Evolutionary conservation across 2,888 invertebrate genomes (phyloP).

Genomic region (Acronicta psi): DNA sequence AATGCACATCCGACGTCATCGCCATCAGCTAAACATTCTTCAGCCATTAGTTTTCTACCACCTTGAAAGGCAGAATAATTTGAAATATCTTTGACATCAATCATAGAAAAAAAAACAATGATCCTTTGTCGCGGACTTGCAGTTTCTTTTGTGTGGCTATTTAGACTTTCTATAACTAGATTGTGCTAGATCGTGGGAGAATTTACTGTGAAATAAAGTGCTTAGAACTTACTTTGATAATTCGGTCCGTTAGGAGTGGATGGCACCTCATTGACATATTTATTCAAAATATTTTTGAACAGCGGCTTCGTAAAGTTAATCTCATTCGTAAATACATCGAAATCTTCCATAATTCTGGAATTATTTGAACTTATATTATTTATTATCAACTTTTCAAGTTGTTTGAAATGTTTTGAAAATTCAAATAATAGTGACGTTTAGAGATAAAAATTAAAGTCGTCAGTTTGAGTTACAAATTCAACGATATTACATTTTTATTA

Average conservation of each 20-base stretch:
- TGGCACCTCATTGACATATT: conserved; percentile 75
- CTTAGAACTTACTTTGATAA: conserved; percentile 79
- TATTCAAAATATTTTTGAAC: conserved; percentile 75
- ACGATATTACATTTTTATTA: no score
- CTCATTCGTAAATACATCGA: conserved; percentile 83
- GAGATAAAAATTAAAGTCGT: no score
- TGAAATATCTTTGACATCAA: conserved; percentile 6
- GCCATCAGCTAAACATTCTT: conserved; percentile 71
- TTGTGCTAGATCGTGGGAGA: neutral
- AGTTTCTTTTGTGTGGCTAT: conserved; percentile 1
- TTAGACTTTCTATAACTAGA: neutral
- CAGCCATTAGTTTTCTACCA: conserved; percentile 79
- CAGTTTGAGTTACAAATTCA: neutral
- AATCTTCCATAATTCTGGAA: conserved; percentile 77
- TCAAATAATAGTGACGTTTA: conserved; percentile 43
- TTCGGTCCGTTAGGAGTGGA: conserved; percentile 79
- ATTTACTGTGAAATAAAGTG: neutral
- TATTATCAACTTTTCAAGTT: neutral
- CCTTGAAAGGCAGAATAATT: conserved; percentile 63
- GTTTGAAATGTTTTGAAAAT: conserved; percentile 38
- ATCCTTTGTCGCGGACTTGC: conserved; percentile 20
- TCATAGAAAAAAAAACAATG: conserved; percentile 19
- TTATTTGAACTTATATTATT: conserved; percentile 11
- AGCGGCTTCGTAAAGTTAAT: conserved; percentile 77
- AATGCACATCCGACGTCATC: conserved; percentile 78